A percentile compares a stretch with the other conserved stretches of the same genome.
Conservation (phyloP, 2,113 vertebrate genomes). For the Petroica traversi region DNA sequence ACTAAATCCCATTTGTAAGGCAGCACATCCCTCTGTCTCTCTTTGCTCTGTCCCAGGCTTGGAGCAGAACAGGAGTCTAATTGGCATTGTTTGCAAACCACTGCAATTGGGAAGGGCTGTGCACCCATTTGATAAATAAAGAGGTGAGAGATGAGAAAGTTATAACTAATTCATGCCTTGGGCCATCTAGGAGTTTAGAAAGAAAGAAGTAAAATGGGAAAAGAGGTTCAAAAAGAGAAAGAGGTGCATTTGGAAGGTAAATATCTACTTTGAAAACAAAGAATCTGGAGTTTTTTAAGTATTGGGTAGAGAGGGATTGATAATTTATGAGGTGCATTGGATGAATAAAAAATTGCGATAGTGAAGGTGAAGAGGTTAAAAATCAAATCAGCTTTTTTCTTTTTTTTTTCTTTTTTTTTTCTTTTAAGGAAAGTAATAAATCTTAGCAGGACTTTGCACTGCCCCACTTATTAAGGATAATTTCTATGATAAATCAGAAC, state of each 20-base stretch:
- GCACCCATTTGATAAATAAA: constrained; percentile 28
- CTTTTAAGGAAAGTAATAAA: accelerated
- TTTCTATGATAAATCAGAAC: background rate
- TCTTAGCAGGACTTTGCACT: background rate
- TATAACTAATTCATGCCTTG: constrained; percentile 22
- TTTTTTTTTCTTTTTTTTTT: too few species aligned
- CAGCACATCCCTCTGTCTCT: background rate
- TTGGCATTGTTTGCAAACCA: constrained; percentile 41
- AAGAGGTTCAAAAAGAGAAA: background rate
- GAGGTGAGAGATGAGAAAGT: constrained; percentile 26
- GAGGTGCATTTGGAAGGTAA: background rate
- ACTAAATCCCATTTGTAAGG: constrained; percentile 21
- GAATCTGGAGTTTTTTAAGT: background rate
- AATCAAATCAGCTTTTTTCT: too few species aligned
- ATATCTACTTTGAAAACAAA: background rate
- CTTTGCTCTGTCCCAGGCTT: background rate
- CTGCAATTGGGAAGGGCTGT: constrained; percentile 20
- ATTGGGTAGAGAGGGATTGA: background rate
- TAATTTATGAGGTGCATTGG: background rate
- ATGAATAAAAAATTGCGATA: background rate
- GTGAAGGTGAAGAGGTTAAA: background rate
- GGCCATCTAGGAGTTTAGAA: background rate
- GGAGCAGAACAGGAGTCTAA: constrained; percentile 6
- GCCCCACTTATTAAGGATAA: background rate
- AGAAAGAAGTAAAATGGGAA: background rate